Evolutionary conservation across 1,140 invertebrate species (phyloP).

Genomic region (Drosophila obscura): DNA sequence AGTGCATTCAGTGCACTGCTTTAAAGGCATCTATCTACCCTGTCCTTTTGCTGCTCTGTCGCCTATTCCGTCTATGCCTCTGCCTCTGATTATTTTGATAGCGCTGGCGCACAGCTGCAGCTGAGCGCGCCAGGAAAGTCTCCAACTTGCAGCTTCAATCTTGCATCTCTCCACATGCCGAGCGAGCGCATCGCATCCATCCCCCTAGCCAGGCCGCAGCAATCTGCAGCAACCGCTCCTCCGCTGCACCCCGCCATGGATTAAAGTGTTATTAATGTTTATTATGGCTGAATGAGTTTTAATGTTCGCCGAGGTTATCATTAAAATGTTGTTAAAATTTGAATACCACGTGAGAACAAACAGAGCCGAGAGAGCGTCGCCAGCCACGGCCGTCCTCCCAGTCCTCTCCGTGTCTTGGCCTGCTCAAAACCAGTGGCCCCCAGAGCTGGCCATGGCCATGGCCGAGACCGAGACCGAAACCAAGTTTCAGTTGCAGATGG

Average conservation of each 20-base stretch:
- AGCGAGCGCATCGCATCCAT: slow-evolving; percentile 12
- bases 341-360: slow-evolving; percentile 77
- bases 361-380: slow-evolving; percentile 29
- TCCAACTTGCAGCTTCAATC: slow-evolving; percentile 9
- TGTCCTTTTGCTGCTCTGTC: slow-evolving; percentile 7
- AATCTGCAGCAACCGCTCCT: neutral
- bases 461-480: slow-evolving; percentile 29
- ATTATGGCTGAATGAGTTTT: slow-evolving; percentile 82
- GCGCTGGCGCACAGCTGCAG: slow-evolving; percentile 64
- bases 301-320: slow-evolving; percentile 81
- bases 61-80: slow-evolving; percentile 2
- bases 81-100: slow-evolving; percentile 79
- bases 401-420: slow-evolving; percentile 20
- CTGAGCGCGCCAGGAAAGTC: slow-evolving; percentile 28
- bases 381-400: slow-evolving; percentile 35
- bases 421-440: slow-evolving; percentile 42
- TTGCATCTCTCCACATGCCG: slow-evolving; percentile 26
- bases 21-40: slow-evolving; percentile 25
- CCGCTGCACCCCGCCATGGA: slow-evolving; percentile 41
- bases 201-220: neutral
- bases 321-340: slow-evolving; percentile 83
- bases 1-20: slow-evolving; percentile 59
- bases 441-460: slow-evolving; percentile 6
- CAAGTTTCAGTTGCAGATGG: slow-evolving; percentile 15
- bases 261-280: slow-evolving; percentile 83